Conservation (phyloP, 2,113 vertebrate species). For the Eupsittula cactorum region DNA sequence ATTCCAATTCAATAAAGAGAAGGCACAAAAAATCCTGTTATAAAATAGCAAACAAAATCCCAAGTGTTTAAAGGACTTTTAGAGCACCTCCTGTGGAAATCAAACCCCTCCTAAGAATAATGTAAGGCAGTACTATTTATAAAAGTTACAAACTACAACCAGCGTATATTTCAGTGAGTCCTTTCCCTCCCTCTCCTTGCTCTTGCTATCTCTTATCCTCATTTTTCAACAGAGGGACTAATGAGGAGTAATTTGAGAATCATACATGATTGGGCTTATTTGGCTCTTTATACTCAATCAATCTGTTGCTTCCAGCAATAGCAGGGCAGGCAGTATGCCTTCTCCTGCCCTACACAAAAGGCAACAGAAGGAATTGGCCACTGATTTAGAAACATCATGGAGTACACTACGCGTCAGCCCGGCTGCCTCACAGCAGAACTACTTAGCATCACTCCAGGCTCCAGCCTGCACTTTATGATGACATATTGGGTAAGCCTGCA, state of each 20-base stretch:
- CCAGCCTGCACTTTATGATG: not conserved
- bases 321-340: not conserved
- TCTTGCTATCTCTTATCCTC: not conserved
- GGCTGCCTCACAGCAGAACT: not conserved
- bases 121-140: not conserved
- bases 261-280: not conserved
- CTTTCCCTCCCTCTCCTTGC: not conserved
- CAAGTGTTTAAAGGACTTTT: not conserved
- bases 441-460: not conserved
- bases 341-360: not conserved
- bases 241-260: not conserved
- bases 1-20: not conserved
- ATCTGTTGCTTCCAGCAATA: not conserved
- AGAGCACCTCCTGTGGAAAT: not conserved
- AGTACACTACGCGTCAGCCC: not conserved
- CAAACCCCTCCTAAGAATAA: not conserved
- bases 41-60: not conserved
- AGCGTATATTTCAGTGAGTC: not conserved
- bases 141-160: not conserved
- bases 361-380: not conserved
- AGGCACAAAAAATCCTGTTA: not conserved
- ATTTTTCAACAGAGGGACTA: conserved; percentile 2
- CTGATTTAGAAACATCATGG: not conserved
- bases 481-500: not conserved
- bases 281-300: not conserved